These are phyloP conservation scores for Dendrolimus pini DNA, from an alignment of 2,888 invertebrate genomes.

Conservation along the genomic window DNA sequence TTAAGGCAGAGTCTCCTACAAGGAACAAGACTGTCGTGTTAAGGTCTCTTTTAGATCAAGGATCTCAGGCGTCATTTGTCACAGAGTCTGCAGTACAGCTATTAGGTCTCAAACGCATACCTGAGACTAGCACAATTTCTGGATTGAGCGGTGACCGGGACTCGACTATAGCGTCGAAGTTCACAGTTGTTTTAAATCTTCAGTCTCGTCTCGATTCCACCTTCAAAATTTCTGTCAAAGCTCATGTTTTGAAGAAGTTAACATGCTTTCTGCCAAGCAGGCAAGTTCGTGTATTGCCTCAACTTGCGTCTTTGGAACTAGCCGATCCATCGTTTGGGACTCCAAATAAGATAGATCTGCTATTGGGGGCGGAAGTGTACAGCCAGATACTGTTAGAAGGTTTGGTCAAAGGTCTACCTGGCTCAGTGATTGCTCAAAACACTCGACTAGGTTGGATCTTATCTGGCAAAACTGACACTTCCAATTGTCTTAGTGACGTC, in stretches of 20 bases:
- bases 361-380: too few relatives aligned
- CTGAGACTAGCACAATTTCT: too few relatives aligned
- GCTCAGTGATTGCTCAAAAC: conserved; percentile 11
- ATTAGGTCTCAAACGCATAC: background rate
- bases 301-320: background rate
- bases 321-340: conserved; percentile 7
- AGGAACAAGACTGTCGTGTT: background rate
- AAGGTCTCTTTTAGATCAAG: conserved; percentile 7
- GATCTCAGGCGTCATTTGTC: conserved; percentile 10
- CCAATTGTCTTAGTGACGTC: background rate
- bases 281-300: background rate
- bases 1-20: background rate
- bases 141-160: too few relatives aligned
- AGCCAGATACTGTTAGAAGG: conserved; percentile 12
- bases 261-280: conserved; percentile 2
- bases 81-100: conserved; percentile 5
- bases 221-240: background rate
- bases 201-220: background rate
- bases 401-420: conserved; percentile 7
- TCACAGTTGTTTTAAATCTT: too few relatives aligned
- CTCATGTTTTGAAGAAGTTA: conserved; percentile 1
- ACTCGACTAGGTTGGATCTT: conserved; percentile 17
- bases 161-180: too few relatives aligned
- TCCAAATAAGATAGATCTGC: conserved; percentile 11
- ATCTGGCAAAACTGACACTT: conserved; percentile 9